Evolutionary conservation across 2,888 invertebrate species (phyloP).

Genomic region (Drosophila austrosaltans): DNA sequence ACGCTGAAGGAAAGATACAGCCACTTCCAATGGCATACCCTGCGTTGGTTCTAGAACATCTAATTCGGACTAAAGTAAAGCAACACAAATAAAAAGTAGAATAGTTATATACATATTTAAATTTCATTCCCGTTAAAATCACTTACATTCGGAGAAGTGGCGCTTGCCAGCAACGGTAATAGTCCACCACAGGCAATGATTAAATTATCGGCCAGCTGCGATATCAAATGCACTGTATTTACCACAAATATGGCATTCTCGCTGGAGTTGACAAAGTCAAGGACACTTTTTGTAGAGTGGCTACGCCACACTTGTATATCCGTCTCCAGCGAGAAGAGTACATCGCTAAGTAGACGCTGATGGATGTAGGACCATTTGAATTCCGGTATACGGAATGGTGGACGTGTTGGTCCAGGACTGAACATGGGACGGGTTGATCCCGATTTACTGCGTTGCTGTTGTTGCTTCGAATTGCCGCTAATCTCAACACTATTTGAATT

Average conservation of each 20-base stretch:
- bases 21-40: constrained; percentile 99
- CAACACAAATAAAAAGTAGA: background rate
- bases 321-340: constrained; percentile 97
- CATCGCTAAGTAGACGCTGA: constrained; percentile 96
- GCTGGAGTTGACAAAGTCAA: constrained; percentile 98
- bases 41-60: constrained; percentile 99
- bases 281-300: constrained; percentile 97
- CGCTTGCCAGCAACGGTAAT: constrained; percentile 97
- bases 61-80: constrained; percentile 92
- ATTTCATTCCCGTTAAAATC: background rate
- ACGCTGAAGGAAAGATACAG: constrained; percentile 98
- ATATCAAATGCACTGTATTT: constrained; percentile 99
- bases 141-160: constrained; percentile 98
- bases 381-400: constrained; percentile 99
- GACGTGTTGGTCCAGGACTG: constrained; percentile 95
- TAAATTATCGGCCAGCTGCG: constrained; percentile 98
- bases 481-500: constrained; percentile 3
- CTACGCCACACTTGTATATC: constrained; percentile 97
- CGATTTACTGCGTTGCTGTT: constrained; percentile 84
- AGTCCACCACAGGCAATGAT: constrained; percentile 99
- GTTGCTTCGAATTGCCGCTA: constrained; percentile 6
- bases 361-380: constrained; percentile 99
- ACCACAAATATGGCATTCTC: constrained; percentile 99
- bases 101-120: background rate
- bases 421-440: constrained; percentile 93